Percentiles rank a stretch among this genome's conserved stretches.
phyloP scores from a whole-genome alignment of 2,888 invertebrate species.

The Xestia ashworthii region DNA sequence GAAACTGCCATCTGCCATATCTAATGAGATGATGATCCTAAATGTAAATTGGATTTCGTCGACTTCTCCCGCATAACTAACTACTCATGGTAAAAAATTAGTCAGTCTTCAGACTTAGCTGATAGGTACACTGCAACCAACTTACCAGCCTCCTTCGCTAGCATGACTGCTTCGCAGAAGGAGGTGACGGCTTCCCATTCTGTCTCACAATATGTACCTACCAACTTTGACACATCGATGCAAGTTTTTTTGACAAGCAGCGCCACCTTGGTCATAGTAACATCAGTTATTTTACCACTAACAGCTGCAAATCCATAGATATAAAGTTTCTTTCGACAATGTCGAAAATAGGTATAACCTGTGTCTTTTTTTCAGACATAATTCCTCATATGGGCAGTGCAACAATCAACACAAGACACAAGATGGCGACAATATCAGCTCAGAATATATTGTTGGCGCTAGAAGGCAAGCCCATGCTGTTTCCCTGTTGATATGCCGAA shows the following conservation, averaged over 20 bases:
- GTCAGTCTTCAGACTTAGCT: neutral
- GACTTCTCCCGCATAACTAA: neutral
- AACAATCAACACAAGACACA: constrained; percentile 93
- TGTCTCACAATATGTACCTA: too few relatives aligned
- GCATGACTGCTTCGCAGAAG: too few relatives aligned
- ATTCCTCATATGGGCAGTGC: constrained; percentile 97
- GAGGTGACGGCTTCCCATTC: too few relatives aligned
- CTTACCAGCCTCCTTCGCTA: too few relatives aligned
- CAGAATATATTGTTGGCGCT: constrained; percentile 94
- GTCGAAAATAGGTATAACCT: neutral
- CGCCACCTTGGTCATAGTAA: too few relatives aligned
- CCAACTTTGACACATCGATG: too few relatives aligned
- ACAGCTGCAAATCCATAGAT: too few relatives aligned
- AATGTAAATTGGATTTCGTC: neutral
- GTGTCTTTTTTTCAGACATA: constrained; percentile 91
- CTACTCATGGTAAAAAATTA: neutral
- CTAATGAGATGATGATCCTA: too few relatives aligned
- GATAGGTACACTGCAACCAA: too few relatives aligned
- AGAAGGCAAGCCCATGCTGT: constrained; percentile 90
- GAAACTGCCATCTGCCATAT: too few relatives aligned
- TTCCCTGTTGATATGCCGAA: constrained; percentile 65
- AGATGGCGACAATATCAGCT: constrained; percentile 94
- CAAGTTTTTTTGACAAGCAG: too few relatives aligned
- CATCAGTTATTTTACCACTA: too few relatives aligned
- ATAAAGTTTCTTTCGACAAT: neutral